Base-by-base conservation (phyloP, 53 echinoderm and acorn worm genomes). In the Apostichopus leukothele region DNA sequence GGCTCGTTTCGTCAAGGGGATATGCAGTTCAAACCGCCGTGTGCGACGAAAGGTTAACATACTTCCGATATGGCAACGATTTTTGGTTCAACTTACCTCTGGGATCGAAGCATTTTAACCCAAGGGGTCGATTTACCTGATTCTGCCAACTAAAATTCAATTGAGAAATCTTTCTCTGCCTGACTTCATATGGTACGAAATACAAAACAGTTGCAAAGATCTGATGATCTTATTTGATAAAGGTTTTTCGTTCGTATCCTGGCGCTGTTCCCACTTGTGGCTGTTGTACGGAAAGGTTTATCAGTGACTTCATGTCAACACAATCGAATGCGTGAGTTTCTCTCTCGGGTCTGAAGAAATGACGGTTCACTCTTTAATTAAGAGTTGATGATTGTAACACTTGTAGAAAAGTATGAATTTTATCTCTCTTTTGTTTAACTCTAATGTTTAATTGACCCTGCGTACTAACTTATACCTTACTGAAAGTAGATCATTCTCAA, bases 81-180 rank as follows among this genome's bases (percentile, higher is more conserved):
- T 54, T 79, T 53, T 52, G 79, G 52, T 51, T 16, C 54, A 79
- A 53, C 20, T 81, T 20, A 57, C 55, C 59, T 81, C 9, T 54
- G 59, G 59, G 59, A 81, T 81, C 81, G 81, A 81, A 23, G 9
- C 23, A 53, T 81, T 81, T 55, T 59, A 11, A 19, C 81, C 81
- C 55, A 54, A 55, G 81, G 25, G 81, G 81, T 54, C 59, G 59
- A 81, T 81, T 81, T 55, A 59, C 81, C 81, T 81, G 22, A 55
- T 81, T 81, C 59, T 59, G 81, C 54, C 81, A 81, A n/a, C 59
- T 81, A 55, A 52, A 54, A 81, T n/a, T 81, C 79, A n/a, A 71
- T 71, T 71, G 71, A 71, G 71, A 18, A 71, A 71, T 71, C 71
- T 71, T 71, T 71, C 71, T 6, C 71, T 18, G 71, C 71, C 71